phyloP scores from a whole-genome alignment of 2,113 vertebrate genomes.

The Bathybates hornii region DNA sequence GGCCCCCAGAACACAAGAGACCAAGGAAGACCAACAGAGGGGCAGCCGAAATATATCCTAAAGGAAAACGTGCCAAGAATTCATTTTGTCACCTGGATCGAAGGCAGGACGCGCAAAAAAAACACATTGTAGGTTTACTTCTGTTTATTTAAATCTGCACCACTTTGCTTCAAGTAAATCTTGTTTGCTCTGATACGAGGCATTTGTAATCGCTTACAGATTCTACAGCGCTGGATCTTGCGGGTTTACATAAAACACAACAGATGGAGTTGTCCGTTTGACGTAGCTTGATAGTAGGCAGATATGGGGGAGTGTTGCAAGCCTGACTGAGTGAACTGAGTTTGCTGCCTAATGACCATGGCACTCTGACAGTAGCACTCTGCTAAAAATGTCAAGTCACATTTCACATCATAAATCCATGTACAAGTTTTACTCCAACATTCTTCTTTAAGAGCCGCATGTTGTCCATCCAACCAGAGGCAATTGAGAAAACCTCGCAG shows the following conservation, averaged over 20 bases:
- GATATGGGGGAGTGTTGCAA: constrained; percentile 3
- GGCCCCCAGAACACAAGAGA: too few species aligned
- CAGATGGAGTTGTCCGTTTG: constrained; percentile 33
- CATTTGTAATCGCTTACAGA: constrained; percentile 37
- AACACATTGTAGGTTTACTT: neutral
- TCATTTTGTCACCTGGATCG: neutral
- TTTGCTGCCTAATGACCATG: constrained; percentile 37
- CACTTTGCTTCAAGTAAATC: neutral
- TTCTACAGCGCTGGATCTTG: neutral
- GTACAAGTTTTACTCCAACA: neutral
- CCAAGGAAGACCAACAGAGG: too few species aligned
- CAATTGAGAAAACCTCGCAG: neutral
- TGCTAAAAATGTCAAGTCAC: constrained; percentile 28
- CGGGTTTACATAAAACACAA: constrained; percentile 11
- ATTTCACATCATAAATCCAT: constrained; percentile 35
- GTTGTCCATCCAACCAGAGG: constrained; percentile 6
- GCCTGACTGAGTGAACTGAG: constrained; percentile 12
- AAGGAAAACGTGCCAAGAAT: neutral
- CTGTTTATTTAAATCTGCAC: neutral
- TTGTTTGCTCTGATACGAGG: neutral
- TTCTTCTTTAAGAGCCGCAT: constrained; percentile 11
- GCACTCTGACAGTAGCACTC: constrained; percentile 41
- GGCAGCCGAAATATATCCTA: neutral
- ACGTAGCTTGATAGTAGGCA: constrained; percentile 20
- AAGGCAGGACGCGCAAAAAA: neutral